These are phyloP conservation scores for Drosophila nasuta DNA, from an alignment of 1,140 invertebrate species.

Conservation along the genomic window DNA sequence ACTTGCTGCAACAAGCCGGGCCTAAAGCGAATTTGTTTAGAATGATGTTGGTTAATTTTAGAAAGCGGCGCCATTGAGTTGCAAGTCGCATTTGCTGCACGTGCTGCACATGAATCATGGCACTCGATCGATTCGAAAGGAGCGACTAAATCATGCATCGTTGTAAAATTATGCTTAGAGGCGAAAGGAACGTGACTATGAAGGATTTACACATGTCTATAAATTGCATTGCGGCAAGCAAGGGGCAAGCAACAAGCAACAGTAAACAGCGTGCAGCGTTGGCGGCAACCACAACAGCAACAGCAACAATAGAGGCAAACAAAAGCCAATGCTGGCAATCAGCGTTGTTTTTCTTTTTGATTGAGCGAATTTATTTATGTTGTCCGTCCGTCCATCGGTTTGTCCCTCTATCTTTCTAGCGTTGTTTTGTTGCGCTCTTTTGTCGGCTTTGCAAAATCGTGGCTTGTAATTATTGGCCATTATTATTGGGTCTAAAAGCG, in stretches of 20 bases:
- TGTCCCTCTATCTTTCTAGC: slow-evolving; percentile 39
- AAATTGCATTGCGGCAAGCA: slow-evolving; percentile 47
- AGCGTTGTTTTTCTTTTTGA: slow-evolving; percentile 66
- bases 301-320: slow-evolving; percentile 13
- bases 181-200: slow-evolving; percentile 63
- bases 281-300: slow-evolving; percentile 24
- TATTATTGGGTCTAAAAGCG: slow-evolving; percentile 65
- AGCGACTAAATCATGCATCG: slow-evolving; percentile 71
- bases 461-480: slow-evolving; percentile 78
- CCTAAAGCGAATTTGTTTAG: slow-evolving; percentile 10
- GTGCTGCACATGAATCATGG: slow-evolving; percentile 39
- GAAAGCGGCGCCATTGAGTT: slow-evolving; percentile 29
- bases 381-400: slow-evolving; percentile 37
- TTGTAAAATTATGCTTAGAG: slow-evolving; percentile 48
- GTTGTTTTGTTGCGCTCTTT: slow-evolving; percentile 32
- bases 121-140: slow-evolving; percentile 50
- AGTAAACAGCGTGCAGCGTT: slow-evolving; percentile 1
- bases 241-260: slow-evolving; percentile 19
- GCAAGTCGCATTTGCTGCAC: slow-evolving; percentile 7
- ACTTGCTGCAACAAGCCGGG: slow-evolving; percentile 52
- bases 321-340: slow-evolving; percentile 51
- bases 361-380: slow-evolving; percentile 70
- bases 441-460: slow-evolving; percentile 71
- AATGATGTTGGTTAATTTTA: slow-evolving; percentile 41
- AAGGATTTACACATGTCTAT: slow-evolving; percentile 68